phyloP scores from a whole-genome alignment of 1,140 invertebrate genomes.

The Magallana ariakensis region DNA sequence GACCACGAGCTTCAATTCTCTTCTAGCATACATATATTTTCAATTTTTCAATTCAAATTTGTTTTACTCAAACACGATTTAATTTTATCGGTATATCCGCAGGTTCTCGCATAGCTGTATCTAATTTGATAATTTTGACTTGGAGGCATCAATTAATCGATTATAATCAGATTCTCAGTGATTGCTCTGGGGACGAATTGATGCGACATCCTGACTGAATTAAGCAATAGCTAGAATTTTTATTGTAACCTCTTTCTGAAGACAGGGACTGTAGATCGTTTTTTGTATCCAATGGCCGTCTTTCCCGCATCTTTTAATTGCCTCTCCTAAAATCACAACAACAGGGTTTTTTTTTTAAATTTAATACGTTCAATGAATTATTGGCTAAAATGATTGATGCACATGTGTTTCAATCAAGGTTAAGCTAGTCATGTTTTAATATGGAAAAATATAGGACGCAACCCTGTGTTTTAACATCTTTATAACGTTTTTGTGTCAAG shows the following conservation, averaged over 20 bases:
- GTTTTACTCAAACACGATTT: no score
- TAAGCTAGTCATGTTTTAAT: background rate
- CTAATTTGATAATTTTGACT: no score
- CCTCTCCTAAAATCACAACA: background rate
- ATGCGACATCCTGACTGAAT: no score
- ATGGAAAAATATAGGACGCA: background rate
- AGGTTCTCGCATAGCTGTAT: no score
- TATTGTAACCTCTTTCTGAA: background rate
- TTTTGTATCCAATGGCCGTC: background rate
- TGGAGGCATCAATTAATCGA: no score
- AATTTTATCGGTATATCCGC: no score
- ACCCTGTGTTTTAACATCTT: background rate
- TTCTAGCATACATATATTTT: no score
- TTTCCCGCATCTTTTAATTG: background rate
- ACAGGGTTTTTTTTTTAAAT: background rate
- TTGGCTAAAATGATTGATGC: background rate
- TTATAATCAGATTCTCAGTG: no score
- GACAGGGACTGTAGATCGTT: background rate
- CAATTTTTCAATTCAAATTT: no score
- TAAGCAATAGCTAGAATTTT: no score
- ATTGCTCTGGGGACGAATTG: no score
- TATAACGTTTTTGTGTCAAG: background rate
- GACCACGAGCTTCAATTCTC: no score
- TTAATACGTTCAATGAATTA: background rate
- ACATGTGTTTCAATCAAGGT: background rate